Conservation (phyloP, 2,888 invertebrate genomes). For the Drosophila hamatofila region DNA sequence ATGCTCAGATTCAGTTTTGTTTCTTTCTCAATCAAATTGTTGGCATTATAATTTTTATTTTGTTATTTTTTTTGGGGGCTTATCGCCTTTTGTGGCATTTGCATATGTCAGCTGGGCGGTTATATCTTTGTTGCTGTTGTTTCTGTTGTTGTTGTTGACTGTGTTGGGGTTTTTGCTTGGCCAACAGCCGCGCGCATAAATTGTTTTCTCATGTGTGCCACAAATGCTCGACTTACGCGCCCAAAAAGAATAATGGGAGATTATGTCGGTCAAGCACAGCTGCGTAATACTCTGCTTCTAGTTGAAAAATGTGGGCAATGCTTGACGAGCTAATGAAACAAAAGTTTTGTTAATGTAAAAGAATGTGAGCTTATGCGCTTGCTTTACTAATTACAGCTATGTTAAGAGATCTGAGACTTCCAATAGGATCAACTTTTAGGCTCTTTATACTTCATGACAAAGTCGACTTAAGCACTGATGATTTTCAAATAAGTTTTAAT, state of each 20-base stretch:
- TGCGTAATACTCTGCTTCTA: not conserved
- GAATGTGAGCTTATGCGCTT: too few relatives aligned
- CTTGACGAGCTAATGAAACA: not conserved
- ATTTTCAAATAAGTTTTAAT: too few relatives aligned
- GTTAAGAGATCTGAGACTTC: not conserved
- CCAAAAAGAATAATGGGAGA: slow-evolving; percentile 30
- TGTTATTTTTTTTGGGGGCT: slow-evolving; percentile 29
- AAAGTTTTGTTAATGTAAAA: not conserved
- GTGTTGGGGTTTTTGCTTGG: slow-evolving; percentile 39
- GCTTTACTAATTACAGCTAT: too few relatives aligned
- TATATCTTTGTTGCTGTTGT: slow-evolving; percentile 13
- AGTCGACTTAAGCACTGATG: too few relatives aligned
- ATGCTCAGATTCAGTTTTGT: slow-evolving; percentile 20
- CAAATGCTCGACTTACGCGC: slow-evolving; percentile 77
- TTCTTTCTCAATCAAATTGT: slow-evolving; percentile 47
- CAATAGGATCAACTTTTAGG: not conserved
- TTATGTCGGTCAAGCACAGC: not conserved
- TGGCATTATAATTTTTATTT: slow-evolving; percentile 37
- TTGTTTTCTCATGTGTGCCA: slow-evolving; percentile 76
- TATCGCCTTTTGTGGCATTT: slow-evolving; percentile 59
- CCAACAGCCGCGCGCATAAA: slow-evolving; percentile 69
- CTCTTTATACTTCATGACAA: not conserved
- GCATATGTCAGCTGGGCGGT: slow-evolving; percentile 75
- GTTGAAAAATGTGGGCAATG: not conserved
- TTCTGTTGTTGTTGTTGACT: too few relatives aligned